Evolutionary conservation across 2,888 invertebrate genomes (phyloP), one percentile per base, ranked within the genome.

Genomic region (Andrena hattorfiana): DNA sequence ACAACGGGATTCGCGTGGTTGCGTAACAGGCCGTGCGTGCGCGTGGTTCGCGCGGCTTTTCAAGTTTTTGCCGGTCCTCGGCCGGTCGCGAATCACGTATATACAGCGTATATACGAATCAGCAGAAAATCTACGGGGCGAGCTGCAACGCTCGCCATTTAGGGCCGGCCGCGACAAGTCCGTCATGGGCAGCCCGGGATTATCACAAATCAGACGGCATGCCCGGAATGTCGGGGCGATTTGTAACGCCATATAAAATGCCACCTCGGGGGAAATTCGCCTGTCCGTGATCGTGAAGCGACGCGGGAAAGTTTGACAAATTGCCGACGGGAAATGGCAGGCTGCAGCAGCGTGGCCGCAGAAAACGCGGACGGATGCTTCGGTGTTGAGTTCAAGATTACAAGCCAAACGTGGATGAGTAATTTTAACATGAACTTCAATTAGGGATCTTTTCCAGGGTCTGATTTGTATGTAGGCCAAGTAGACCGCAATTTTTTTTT

Each of bases 181-280:
- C 90, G 92, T 91, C 89, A 85, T 81, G 85, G 83, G 83, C 87
- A 85, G 42, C 71, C 86, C 82, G 88, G 85, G 88, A 92, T 92
- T 92, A 92, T 92, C 91, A 92, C 90, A 91, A 93, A 93, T 93
- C 92, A 90, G 87, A 42, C 85, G 92, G 92, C 91, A 90, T 88
- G 92, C 91, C 89, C 91, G 93, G 93, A 93, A 93, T 93, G 92
- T 88, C 70, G 92, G 81, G 87, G 85, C 92, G 92, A 93, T 93
- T 93, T 92, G 93, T 92, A 92, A 87, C 90, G 88, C 91, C 91
- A 87, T 92, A 91, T 73, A 81, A 91, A 89, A 79, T 76, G 80
- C 81, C 72, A 80, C 42, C 42, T 56, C 72, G 28, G 75, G 81
- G 85, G 86, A 85, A 90, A 89, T 89, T 82, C 83, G 73, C 62